phyloP scores from a whole-genome alignment of 2,797 vertebrate species.

The Eupleurogrammus muticus region DNA sequence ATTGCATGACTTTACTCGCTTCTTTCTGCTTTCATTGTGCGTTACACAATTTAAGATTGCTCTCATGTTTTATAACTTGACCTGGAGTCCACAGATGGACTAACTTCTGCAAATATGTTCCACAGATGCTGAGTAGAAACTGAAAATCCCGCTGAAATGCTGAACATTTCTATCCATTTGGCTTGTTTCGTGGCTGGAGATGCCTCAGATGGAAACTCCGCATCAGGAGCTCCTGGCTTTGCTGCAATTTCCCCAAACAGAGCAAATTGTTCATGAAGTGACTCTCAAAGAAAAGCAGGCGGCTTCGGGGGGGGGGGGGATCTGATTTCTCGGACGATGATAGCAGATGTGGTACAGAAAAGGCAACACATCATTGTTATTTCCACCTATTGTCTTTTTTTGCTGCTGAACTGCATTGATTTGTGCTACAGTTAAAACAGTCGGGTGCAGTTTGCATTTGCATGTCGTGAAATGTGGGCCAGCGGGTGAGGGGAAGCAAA shows the following conservation, averaged over 20 bases:
- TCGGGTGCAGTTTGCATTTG: not conserved
- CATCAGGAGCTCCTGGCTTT: not conserved
- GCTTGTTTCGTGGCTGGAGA: slow-evolving; percentile 8
- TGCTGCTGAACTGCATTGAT: not conserved
- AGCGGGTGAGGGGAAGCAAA: not conserved
- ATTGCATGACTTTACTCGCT: slow-evolving; percentile 5
- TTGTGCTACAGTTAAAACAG: not conserved
- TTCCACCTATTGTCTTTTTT: slow-evolving; percentile 7
- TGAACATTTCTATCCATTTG: slow-evolving; percentile 52
- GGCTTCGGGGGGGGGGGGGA: not conserved
- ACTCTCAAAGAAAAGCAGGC: not conserved
- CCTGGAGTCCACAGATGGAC: slow-evolving; percentile 33
- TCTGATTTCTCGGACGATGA: slow-evolving; percentile 6
- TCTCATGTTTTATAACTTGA: slow-evolving; percentile 3
- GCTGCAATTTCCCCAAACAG: slow-evolving; percentile 14
- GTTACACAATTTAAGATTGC: not conserved
- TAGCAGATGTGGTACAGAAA: not conserved
- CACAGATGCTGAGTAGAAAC: slow-evolving; percentile 32
- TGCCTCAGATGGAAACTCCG: not conserved
- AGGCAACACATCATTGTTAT: not conserved
- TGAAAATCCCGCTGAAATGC: slow-evolving; percentile 18
- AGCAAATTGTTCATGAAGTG: not conserved
- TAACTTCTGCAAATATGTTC: slow-evolving; percentile 34
- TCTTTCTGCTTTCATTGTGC: not conserved
- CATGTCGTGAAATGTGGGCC: not conserved